Evolutionary conservation across 2,113 vertebrate species (phyloP), one percentile per base, ranked within the genome.

Genomic region (Clarias macrocephalus): DNA sequence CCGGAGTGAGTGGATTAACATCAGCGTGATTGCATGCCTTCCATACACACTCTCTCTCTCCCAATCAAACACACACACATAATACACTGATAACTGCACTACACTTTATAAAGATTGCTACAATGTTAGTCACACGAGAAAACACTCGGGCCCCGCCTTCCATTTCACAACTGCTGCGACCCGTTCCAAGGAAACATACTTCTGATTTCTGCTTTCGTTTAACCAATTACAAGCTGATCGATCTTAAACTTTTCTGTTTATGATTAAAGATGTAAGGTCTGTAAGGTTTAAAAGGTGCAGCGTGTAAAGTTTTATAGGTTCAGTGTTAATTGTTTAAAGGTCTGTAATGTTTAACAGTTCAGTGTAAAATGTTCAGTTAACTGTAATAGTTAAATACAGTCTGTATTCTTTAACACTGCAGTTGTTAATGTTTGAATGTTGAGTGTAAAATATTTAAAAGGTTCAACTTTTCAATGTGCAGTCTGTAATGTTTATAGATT

Each of bases 161-260:
- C 16, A 59, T 80, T 80, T 80, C 85, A 73, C 80, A 82, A 62
- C 33, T 56, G 15, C 19, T 37, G 33, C 8, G 63, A 73, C 68
- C 68, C 57, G 25, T 82, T 87, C 66, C 79, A 52, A 30, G 16
- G 21, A 72, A 62, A 80, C 6, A 60, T 65, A 73, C 66, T 82
- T 82, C 79, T 82, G 77, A 57, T 59, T 87, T 76, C 33, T 62
- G 57, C 60, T 30, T 62, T 63, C 33, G n/a, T 33, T 70, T 57
- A 70, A 10, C 9, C 33, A 8, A 59, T 33, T 75, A 48, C 15
- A 15, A 76, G 25, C 23, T n/a, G 5, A 52, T 15, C 21, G 16
- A 42, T 5, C 48, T 25, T 75, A 4, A 52, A 75, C 19, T 48
- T 48, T 48, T 23, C 3, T 12, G 15, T 23, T 63, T 37, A 21